A percentile compares a stretch with the other conserved stretches of the same genome.
Conservation (phyloP, 2,888 invertebrate genomes). For the Apoderus coryli region DNA sequence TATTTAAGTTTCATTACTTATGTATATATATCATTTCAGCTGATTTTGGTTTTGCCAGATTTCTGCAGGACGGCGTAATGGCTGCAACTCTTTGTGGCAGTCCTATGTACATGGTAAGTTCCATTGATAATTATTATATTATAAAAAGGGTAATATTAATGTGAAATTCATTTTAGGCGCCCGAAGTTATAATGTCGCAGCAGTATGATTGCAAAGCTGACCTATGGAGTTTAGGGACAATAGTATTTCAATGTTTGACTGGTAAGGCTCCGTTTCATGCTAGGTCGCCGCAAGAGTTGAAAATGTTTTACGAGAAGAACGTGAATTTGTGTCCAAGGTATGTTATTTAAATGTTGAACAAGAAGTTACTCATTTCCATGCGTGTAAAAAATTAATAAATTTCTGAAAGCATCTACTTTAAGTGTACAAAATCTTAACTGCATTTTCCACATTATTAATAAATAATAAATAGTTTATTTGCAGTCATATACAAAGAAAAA, state of each 20-base stretch:
- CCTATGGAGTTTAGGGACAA: constrained; percentile 97
- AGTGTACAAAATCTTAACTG: no score
- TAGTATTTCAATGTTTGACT: constrained; percentile 78
- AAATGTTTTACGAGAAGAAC: constrained; percentile 93
- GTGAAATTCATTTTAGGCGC: constrained; percentile 72
- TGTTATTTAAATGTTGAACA: no score
- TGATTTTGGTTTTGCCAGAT: constrained; percentile 98
- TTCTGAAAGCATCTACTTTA: no score
- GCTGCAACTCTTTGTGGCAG: constrained; percentile 98
- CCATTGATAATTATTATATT: neutral
- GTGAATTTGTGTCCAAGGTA: constrained; percentile 80
- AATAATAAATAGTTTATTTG: no score
- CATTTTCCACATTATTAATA: no score
- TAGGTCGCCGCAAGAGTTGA: constrained; percentile 92
- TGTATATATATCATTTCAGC: constrained; percentile 41
- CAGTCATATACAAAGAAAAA: no score
- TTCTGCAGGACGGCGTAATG: constrained; percentile 98
- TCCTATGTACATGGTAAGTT: constrained; percentile 96
- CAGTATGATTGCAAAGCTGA: constrained; percentile 99
- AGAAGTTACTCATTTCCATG: no score
- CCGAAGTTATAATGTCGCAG: constrained; percentile 97
- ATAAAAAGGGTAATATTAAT: neutral
- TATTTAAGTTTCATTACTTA: neutral
- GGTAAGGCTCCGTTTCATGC: constrained; percentile 99
- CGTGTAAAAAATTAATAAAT: no score